These are phyloP conservation scores for Vulpes ferrilata DNA, from an alignment of 2,113 vertebrate genomes.

Conservation along the genomic window DNA sequence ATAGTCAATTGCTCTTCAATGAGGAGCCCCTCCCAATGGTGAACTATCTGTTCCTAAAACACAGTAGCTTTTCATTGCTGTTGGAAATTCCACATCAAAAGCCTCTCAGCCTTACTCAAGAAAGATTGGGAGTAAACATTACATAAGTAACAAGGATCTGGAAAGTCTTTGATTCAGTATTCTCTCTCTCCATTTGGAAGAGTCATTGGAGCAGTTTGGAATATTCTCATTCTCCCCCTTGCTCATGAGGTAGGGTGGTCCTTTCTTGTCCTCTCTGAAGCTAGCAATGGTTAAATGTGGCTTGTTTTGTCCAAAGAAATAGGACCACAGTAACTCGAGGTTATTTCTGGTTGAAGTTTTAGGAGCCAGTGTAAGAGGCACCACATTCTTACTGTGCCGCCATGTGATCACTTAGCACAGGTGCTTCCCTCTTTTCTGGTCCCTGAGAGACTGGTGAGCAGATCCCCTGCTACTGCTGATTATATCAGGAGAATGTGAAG, in stretches of 20 bases:
- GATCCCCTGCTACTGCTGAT: background rate
- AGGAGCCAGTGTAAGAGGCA: background rate
- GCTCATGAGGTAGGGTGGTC: background rate
- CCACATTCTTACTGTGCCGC: rapidly evolving
- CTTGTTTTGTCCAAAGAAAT: background rate
- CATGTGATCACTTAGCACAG: rapidly evolving
- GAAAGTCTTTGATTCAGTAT: background rate
- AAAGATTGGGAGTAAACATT: background rate
- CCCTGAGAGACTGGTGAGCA: background rate
- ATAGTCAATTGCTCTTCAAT: rapidly evolving
- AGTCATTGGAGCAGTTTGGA: background rate
- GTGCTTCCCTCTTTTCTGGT: background rate
- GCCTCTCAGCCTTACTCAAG: background rate
- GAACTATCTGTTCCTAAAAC: background rate
- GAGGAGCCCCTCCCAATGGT: background rate
- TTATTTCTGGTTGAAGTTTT: background rate
- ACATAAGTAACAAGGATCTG: background rate
- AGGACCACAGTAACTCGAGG: background rate
- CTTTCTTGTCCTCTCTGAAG: background rate
- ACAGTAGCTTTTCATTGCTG: background rate
- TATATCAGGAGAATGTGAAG: background rate
- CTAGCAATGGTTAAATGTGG: background rate
- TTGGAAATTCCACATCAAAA: background rate
- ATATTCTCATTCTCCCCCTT: background rate
- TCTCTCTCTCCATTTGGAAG: background rate